Base-by-base conservation (phyloP, 2,888 invertebrate species). In the Scaptomyza tumidula region DNA sequence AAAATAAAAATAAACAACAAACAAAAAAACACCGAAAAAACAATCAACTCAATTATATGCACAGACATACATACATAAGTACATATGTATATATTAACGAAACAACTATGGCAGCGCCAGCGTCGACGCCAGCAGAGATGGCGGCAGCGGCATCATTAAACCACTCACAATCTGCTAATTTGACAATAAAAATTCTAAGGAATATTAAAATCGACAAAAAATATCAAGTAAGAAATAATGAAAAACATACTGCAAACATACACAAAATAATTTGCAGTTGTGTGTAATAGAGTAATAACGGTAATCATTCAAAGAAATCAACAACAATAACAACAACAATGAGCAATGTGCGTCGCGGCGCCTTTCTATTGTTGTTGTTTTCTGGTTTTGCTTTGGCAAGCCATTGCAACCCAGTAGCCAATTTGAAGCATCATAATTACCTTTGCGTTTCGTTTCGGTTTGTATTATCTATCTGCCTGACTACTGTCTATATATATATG, bases 211-310 rank as follows among this genome's bases (percentile, higher is more conserved):
- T 2, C 24, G 14, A 49, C 10, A 59, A 9, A 61, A 59, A 9
- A 61, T 9, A 16, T 10, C 13, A 45, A 16, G 13, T 5, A 9
- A 19, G 6, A 46, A 5, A 44, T 46, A 45, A 56, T 49, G 14
- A 49, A 16, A 49, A 56, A 37, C 35, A 33, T 33, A 49, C 41
- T 39, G 68, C 56, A 57, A 16, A 10, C 53, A 58, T 43, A 53
- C 33, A 9, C 33, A 9, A 67, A 59, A 49, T 49, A 62, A 60
- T 69, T 63, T 69, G 52, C 66, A 57, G 71, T 66, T 71, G 61
- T 66, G 62, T 71, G 71, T 68, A 72, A 78, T 78, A 78, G 75
- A 75, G 75, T 80, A 84, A 83, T 83, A 78, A 74, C 65, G 66
- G 65, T 66, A 86, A 78, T 82, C 67, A 80, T 55, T 67, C 56